Base-by-base conservation (phyloP, 2,797 vertebrate genomes). In the Chaunax sp. region DNA sequence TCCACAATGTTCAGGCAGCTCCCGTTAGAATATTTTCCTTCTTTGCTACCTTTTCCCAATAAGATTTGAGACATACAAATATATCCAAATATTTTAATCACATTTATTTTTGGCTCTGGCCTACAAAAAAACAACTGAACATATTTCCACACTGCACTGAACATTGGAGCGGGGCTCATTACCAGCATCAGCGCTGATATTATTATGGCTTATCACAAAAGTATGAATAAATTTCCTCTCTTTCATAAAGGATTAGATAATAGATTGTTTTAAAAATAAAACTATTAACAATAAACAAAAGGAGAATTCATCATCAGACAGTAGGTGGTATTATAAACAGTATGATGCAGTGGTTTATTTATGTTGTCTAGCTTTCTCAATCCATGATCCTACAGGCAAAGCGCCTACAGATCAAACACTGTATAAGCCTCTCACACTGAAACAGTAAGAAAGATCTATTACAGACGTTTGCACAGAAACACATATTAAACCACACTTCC, bases 11-110 rank as follows among this genome's bases (percentile, higher is more conserved):
- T 78, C 49, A 71, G 43, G 19, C 46, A 28, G 47, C 14, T 23
- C 16, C 50, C 64, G 56, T 84, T 41, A 54, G 52, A 67, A 67
- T 50, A 44, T 70, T 78, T 71, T 69, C 57, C 64, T 49, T 64
- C 22, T 62, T 9, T 19, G 38, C 40, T 40, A 6, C 2, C 9
- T 50, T 66, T 69, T 68, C 54, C 54, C 64, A 80, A n/a, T 45
- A 57, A 49, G 58, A 52, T 75, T 60, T 18, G 15, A 22, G 19
- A 64, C 25, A 53, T 51, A 26, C 4, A 54, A 46, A 25, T 37
- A 4, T 47, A 18, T 52, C 14, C 67, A 30, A 6, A 9, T 30
- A 30, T 40, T 46, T 49, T 0, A 8, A 9, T 6, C 1, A 41
- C 18, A 38, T 66, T 64, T 68, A 52, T 77, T 74, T 61, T 53